phyloP scores from a whole-genome alignment of 2,888 invertebrate genomes.

The Platypus cylindrus region DNA sequence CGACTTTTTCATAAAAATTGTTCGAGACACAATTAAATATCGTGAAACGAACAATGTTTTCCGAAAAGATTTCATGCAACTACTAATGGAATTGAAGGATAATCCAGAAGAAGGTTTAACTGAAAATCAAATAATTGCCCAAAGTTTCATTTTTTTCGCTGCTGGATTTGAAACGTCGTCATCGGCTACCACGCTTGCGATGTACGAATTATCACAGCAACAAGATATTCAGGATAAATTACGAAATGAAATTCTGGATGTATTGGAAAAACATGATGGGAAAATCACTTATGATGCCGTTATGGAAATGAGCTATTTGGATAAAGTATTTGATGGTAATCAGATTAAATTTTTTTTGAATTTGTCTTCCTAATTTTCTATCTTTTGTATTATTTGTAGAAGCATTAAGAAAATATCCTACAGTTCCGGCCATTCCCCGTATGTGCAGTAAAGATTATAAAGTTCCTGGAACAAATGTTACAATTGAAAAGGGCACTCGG shows the following conservation, averaged over 20 bases:
- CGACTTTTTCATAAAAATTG: not conserved
- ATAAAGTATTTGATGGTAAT: constrained; percentile 33
- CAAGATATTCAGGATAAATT: constrained; percentile 19
- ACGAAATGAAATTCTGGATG: constrained; percentile 16
- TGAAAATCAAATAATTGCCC: constrained; percentile 13
- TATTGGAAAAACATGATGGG: constrained; percentile 15
- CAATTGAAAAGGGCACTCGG: constrained; percentile 3
- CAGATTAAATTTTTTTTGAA: not conserved
- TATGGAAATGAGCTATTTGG: constrained; percentile 29
- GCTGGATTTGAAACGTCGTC: constrained; percentile 24
- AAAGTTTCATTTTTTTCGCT: constrained; percentile 19
- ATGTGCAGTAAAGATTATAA: constrained; percentile 17
- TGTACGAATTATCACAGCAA: constrained; percentile 20
- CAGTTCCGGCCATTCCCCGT: constrained; percentile 14
- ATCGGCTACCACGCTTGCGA: constrained; percentile 19
- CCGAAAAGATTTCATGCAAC: constrained; percentile 1
- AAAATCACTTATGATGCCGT: constrained; percentile 21
- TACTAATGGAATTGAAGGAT: not conserved
- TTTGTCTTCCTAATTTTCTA: not conserved
- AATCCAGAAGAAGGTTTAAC: not conserved
- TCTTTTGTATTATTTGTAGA: constrained; percentile 6
- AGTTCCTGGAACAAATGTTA: constrained; percentile 17
- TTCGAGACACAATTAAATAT: not conserved
- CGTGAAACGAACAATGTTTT: not conserved
- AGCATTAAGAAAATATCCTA: constrained; percentile 16